Conservation (phyloP, 2,113 vertebrate species). For the Empidonax alnorum region DNA sequence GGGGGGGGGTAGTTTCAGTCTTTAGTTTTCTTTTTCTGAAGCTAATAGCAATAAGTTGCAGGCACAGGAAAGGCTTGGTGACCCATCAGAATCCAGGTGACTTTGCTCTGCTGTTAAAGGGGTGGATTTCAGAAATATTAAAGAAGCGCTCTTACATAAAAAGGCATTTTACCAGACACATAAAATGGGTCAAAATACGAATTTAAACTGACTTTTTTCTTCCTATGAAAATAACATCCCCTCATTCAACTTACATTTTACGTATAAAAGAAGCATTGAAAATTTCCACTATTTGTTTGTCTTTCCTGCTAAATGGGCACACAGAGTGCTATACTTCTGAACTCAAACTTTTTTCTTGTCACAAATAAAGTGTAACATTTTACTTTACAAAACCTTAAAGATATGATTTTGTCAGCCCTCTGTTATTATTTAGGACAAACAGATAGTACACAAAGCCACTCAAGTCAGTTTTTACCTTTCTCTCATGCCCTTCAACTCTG, state of each 20-base stretch:
- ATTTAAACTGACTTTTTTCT: not conserved
- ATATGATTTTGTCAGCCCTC: not conserved
- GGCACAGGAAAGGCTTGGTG: not conserved
- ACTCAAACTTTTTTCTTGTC: not conserved
- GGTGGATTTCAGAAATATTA: not conserved
- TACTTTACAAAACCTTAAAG: not conserved
- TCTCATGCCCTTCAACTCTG: not conserved
- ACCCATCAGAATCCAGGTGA: not conserved
- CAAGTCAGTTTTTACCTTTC: not conserved
- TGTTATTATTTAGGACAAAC: slow-evolving; percentile 10
- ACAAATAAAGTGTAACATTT: not conserved
- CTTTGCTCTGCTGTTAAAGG: not conserved
- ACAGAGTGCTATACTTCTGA: not conserved
- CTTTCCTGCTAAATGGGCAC: not conserved
- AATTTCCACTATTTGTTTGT: not conserved
- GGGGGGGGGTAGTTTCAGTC: fast-evolving
- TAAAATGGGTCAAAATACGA: slow-evolving; percentile 6
- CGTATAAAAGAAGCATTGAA: not conserved
- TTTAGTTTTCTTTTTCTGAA: not conserved
- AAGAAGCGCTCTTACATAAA: not conserved
- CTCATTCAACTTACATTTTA: not conserved
- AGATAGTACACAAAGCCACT: not conserved
- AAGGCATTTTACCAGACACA: not conserved
- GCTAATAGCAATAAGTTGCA: not conserved
- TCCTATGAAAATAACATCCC: not conserved